Conservation (phyloP, 2,888 invertebrate genomes). For the Ptilodon capucinus region DNA sequence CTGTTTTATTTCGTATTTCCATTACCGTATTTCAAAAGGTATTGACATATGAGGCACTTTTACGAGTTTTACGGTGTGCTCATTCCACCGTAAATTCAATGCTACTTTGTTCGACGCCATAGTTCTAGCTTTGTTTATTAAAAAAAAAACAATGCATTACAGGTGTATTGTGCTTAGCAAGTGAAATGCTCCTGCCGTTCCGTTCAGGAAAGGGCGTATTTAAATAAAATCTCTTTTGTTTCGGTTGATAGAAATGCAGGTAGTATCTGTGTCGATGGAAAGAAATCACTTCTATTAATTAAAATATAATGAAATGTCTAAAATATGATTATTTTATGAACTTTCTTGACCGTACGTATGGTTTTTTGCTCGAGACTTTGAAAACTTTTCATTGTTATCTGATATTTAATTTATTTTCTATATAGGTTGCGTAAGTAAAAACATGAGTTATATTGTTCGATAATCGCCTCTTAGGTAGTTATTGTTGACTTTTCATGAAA, state of each 20-base stretch:
- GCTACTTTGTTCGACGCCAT: conserved; percentile 58
- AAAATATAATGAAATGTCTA: background rate
- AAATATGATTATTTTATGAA: background rate
- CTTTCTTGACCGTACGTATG: background rate
- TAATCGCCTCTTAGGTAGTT: too few species aligned
- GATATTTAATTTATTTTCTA: too few species aligned
- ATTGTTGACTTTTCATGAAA: background rate
- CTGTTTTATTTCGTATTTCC: conserved; percentile 82
- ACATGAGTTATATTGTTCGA: too few species aligned
- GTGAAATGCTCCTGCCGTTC: conserved; percentile 20
- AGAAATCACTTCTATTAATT: conserved; percentile 23
- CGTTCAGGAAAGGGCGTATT: conserved; percentile 14
- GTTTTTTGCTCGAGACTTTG: too few species aligned
- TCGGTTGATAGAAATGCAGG: conserved; percentile 13
- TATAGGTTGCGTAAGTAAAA: too few species aligned
- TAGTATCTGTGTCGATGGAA: conserved; percentile 17
- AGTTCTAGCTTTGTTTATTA: conserved; percentile 46
- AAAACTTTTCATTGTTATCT: too few species aligned
- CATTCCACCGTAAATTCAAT: conserved; percentile 64
- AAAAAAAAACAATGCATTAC: conserved; percentile 35
- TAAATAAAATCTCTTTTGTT: conserved; percentile 28
- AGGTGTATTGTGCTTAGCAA: conserved; percentile 24
- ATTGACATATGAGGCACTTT: conserved; percentile 81
- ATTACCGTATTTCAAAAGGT: conserved; percentile 82
- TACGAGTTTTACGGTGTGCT: conserved; percentile 72